Conservation (phyloP, 2,113 vertebrate species). For the Trematocara unimaculatum region DNA sequence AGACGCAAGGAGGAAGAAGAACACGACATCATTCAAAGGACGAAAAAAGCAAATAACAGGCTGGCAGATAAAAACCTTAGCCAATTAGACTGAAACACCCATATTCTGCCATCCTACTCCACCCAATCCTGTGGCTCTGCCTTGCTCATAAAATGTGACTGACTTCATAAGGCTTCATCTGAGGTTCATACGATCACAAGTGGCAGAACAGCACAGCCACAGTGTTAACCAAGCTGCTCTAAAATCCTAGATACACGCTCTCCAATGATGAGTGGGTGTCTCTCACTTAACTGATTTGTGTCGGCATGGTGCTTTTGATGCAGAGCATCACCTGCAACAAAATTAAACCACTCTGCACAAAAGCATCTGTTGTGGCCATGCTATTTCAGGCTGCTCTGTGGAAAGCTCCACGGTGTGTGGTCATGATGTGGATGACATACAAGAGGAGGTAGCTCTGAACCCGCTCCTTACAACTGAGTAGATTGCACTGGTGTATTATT, state of each 20-base stretch:
- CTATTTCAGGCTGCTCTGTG: neutral
- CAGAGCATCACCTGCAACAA: neutral
- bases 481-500: neutral
- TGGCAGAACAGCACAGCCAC: neutral
- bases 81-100: neutral
- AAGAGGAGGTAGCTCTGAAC: neutral
- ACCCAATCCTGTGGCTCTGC: neutral
- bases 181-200: neutral
- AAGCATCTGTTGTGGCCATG: neutral
- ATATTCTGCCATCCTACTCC: neutral
- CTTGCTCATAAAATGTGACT: neutral
- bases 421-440: neutral
- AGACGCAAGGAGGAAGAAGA: neutral
- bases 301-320: neutral
- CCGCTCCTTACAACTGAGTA: neutral
- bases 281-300: neutral
- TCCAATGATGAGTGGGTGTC: neutral
- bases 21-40: neutral
- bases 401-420: neutral
- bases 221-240: neutral
- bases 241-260: neutral
- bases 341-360: neutral
- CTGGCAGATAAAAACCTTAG: neutral
- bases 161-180: neutral
- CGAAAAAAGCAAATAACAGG: neutral